Conservation (phyloP, 1,140 invertebrate genomes). For the Leptopilina clavipes region DNA sequence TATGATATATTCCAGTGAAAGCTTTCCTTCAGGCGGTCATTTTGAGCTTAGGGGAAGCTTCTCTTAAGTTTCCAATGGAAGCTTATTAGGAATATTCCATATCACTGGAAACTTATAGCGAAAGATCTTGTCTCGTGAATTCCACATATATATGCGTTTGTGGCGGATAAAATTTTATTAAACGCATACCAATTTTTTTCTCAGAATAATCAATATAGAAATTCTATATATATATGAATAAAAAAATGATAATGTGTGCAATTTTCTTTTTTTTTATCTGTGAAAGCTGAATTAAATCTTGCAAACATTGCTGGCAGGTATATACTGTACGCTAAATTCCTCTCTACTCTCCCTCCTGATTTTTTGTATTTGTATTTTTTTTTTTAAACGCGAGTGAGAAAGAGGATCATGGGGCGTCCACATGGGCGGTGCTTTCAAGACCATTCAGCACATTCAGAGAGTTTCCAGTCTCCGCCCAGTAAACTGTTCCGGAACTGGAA, state of each 20-base stretch:
- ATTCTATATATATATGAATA: slow-evolving; percentile 1
- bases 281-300: slow-evolving; percentile 24
- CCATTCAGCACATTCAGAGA: slow-evolving; percentile 42
- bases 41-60: too few species aligned
- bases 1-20: too few species aligned
- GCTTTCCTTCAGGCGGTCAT: too few species aligned
- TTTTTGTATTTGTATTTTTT: background rate
- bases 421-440: slow-evolving; percentile 56
- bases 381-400: slow-evolving; percentile 36
- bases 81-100: too few species aligned
- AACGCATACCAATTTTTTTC: background rate
- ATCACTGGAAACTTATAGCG: too few species aligned
- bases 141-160: too few species aligned
- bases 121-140: too few species aligned
- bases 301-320: slow-evolving; percentile 28
- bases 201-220: background rate
- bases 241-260: background rate
- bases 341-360: slow-evolving; percentile 14
- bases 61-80: too few species aligned
- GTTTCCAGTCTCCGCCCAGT: slow-evolving; percentile 61
- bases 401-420: slow-evolving; percentile 55
- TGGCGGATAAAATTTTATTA: too few species aligned
- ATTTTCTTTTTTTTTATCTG: background rate
- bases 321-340: background rate
- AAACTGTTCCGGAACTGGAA: slow-evolving; percentile 48